These are phyloP conservation scores for Australoheros scitulus DNA, from an alignment of 2,113 vertebrate genomes.

Conservation along the genomic window DNA sequence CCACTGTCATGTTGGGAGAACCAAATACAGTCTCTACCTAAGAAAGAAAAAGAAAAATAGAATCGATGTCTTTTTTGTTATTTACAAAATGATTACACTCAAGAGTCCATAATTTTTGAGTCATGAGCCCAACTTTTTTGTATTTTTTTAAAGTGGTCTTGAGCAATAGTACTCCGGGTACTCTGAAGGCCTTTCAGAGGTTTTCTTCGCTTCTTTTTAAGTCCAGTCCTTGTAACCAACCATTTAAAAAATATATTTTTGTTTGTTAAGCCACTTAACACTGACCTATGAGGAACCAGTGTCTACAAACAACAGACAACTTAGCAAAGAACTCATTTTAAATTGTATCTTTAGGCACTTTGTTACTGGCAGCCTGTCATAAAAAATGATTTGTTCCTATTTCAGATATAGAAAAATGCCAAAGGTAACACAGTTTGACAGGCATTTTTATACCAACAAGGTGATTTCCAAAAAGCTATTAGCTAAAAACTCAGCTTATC, in stretches of 20 bases:
- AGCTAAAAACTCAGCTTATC: background rate
- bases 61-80: background rate
- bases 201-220: background rate
- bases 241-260: background rate
- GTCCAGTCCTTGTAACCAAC: background rate
- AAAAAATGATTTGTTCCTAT: background rate
- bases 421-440: background rate
- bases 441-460: background rate
- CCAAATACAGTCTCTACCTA: constrained; percentile 91
- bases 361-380: background rate
- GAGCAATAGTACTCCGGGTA: background rate
- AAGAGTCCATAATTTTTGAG: background rate
- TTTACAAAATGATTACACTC: background rate
- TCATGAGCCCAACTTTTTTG: background rate
- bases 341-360: background rate
- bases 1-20: constrained; percentile 89
- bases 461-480: background rate
- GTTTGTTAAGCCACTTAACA: background rate
- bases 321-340: background rate
- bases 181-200: background rate
- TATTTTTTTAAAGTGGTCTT: background rate
- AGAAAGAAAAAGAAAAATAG: background rate
- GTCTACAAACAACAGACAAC: background rate
- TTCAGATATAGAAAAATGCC: background rate
- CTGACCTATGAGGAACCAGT: background rate